Conservation (phyloP, 2,797 vertebrate genomes). For the Acanthurus lineatus region DNA sequence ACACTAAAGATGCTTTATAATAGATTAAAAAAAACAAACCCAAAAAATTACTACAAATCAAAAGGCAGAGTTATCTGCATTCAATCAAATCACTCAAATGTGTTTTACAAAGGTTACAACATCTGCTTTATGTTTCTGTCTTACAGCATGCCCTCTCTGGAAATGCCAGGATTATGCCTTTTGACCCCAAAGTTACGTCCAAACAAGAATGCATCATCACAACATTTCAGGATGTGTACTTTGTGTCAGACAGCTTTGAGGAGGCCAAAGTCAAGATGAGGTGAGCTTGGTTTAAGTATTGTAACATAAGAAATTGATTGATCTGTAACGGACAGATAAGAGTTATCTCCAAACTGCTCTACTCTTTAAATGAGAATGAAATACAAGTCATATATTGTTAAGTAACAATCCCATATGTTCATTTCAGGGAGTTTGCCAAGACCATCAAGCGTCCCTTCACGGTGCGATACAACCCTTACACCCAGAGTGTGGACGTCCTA, state of each 20-base stretch:
- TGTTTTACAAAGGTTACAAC: background rate
- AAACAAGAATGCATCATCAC: constrained; percentile 97
- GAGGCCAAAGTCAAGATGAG: constrained; percentile 98
- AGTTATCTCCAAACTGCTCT: background rate
- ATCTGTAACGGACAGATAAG: background rate
- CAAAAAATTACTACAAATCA: too few relatives aligned
- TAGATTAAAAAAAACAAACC: too few relatives aligned
- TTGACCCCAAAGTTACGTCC: constrained; percentile 93
- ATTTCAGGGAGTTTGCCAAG: constrained; percentile 95
- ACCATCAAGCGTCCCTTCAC: constrained; percentile 97
- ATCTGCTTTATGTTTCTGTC: constrained; percentile 18
- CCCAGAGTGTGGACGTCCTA: constrained; percentile 93
- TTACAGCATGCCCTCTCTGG: constrained; percentile 92
- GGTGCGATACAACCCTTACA: constrained; percentile 96
- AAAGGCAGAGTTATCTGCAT: background rate
- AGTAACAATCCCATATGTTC: background rate
- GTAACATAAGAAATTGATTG: too few relatives aligned
- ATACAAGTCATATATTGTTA: background rate
- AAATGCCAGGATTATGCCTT: constrained; percentile 91
- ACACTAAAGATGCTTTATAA: background rate
- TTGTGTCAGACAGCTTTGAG: constrained; percentile 96
- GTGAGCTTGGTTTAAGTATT: constrained; percentile 70
- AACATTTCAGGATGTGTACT: constrained; percentile 96
- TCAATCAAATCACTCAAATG: background rate
- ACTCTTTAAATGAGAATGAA: background rate